A percentile compares a stretch with the other conserved stretches of the same genome.
Conservation (phyloP, 1,140 invertebrate species). For the Cotesia typhae region DNA sequence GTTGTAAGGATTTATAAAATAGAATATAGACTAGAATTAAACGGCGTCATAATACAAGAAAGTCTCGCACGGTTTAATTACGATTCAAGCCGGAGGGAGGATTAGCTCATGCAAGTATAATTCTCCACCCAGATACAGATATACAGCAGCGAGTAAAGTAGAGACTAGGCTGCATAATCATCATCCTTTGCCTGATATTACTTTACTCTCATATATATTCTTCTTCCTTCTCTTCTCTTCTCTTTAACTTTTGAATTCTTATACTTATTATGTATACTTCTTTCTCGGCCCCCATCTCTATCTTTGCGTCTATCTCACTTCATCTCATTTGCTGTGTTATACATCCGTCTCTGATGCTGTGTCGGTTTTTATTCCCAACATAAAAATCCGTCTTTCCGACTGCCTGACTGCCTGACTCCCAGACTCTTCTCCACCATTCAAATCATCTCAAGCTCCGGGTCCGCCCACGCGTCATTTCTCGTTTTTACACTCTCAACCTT, state of each 20-base stretch:
- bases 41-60: neutral
- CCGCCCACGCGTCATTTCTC: constrained; percentile 21
- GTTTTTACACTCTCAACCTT: constrained; percentile 18
- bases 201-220: constrained; percentile 2
- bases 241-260: no score
- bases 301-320: neutral
- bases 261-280: no score
- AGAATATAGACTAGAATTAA: neutral
- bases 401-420: neutral
- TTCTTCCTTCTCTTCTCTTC: neutral
- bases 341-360: neutral
- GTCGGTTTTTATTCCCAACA: neutral
- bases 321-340: neutral
- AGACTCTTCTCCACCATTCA: constrained; percentile 30
- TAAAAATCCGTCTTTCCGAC: constrained; percentile 9
- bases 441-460: constrained; percentile 23
- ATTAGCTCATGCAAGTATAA: constrained; percentile 31
- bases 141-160: no score
- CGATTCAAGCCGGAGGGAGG: constrained; percentile 22
- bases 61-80: constrained; percentile 19
- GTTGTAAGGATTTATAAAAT: neutral
- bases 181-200: constrained; percentile 9
- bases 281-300: neutral
- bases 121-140: constrained; percentile 14
- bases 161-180: neutral